Percentiles rank a stretch among this genome's conserved stretches.
These are phyloP conservation scores for Balanococcus diminutus DNA, from an alignment of 2,888 invertebrate species.

Conservation along the genomic window DNA sequence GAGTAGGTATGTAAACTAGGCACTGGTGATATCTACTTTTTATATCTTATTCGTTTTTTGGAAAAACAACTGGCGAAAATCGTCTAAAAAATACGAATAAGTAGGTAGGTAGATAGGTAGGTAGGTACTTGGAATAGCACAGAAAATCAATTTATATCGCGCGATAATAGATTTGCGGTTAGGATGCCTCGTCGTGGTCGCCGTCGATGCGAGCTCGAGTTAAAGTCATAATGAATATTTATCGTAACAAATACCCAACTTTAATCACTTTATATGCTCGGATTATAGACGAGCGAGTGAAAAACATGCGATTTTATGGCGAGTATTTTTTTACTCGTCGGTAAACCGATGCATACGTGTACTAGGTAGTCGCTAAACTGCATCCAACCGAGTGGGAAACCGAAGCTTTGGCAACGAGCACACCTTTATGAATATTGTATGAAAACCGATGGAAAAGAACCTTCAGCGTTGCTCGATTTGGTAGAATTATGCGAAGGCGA, in stretches of 20 bases:
- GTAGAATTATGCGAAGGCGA: constrained; percentile 23
- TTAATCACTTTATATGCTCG: constrained; percentile 16
- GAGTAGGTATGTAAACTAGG: too few species aligned
- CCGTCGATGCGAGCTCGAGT: background rate
- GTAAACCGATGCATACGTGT: constrained; percentile 7
- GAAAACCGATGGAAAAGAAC: constrained; percentile 12
- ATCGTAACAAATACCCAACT: constrained; percentile 8
- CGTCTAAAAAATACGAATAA: background rate
- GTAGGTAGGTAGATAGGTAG: too few species aligned
- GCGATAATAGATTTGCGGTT: background rate
- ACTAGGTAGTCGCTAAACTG: background rate
- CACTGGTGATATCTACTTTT: too few species aligned
- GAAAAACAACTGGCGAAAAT: background rate
- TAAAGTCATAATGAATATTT: constrained; percentile 28
- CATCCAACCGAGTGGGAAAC: constrained; percentile 16
- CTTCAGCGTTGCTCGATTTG: constrained; percentile 16
- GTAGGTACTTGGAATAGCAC: too few species aligned
- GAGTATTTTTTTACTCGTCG: background rate
- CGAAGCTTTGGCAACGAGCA: background rate
- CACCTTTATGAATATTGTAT: constrained; percentile 10
- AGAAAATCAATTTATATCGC: background rate
- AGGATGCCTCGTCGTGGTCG: background rate
- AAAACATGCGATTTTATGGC: constrained; percentile 3
- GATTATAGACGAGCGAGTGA: background rate
- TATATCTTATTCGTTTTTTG: too few species aligned